A percentile compares a stretch with the other conserved stretches of the same genome.
Conservation (phyloP, 30 jellyfish, hydroid and myxozoan species). For the Calvadosia cruxmelitensis region DNA sequence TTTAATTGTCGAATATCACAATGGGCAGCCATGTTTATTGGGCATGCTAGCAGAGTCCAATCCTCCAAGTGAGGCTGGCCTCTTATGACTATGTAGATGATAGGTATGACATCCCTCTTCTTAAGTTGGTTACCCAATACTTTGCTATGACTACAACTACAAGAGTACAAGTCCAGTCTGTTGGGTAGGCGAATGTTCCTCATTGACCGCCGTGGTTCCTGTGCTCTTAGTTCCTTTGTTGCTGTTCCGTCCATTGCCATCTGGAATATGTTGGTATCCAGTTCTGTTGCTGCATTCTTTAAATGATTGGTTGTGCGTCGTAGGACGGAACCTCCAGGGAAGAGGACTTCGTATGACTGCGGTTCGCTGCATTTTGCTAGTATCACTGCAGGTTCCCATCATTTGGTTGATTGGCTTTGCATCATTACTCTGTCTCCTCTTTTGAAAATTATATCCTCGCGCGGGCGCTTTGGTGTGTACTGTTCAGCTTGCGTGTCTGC, state of each 20-base stretch:
- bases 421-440: neutral
- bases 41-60: neutral
- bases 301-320: slow-evolving; percentile 2
- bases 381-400: neutral
- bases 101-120: neutral
- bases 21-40: too few species aligned
- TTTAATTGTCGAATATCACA: too few species aligned
- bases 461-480: neutral
- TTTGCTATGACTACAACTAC: neutral
- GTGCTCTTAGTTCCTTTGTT: neutral
- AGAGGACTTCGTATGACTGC: neutral
- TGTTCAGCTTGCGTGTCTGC: neutral
- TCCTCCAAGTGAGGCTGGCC: neutral
- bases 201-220: slow-evolving; percentile 1
- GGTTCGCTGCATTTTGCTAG: slow-evolving; percentile 1
- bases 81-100: neutral
- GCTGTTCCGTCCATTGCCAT: slow-evolving; percentile 2
- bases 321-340: slow-evolving; percentile 2
- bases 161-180: slow-evolving; percentile 1
- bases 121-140: neutral
- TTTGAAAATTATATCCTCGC: neutral
- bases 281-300: slow-evolving; percentile 1
- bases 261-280: neutral
- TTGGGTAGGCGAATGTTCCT: slow-evolving; percentile 1
- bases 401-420: slow-evolving; percentile 1